Percentiles rank a stretch among this genome's conserved stretches.
These are phyloP conservation scores for Mystacornis crossleyi DNA, from an alignment of 2,113 vertebrate genomes.

Conservation along the genomic window DNA sequence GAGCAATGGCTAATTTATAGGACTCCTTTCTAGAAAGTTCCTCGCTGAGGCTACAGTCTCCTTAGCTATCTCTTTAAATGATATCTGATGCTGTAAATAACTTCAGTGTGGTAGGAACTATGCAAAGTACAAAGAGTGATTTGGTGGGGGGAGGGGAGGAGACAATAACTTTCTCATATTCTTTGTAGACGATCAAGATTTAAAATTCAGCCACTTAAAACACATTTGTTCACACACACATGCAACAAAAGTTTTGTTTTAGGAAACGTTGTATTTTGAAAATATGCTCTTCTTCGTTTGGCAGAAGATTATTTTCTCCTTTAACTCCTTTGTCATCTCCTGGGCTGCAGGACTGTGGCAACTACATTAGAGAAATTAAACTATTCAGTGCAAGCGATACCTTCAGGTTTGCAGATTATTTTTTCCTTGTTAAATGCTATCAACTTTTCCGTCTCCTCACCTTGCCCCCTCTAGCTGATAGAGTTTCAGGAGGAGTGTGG, in stretches of 20 bases:
- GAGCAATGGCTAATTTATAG: constrained; percentile 81
- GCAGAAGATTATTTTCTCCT: not conserved
- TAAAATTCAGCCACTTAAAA: constrained; percentile 38
- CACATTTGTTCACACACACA: not conserved
- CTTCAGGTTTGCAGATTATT: not conserved
- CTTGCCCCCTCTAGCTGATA: not conserved
- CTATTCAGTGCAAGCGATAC: not conserved
- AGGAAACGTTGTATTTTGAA: constrained; percentile 44
- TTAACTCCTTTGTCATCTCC: constrained; percentile 40
- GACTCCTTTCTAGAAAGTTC: constrained; percentile 83
- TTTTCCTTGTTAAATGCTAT: not conserved
- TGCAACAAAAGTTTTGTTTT: not conserved
- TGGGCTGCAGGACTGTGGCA: not conserved
- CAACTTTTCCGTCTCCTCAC: not conserved
- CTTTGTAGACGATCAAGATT: constrained; percentile 53
- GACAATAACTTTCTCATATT: constrained; percentile 64
- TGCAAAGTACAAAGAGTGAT: constrained; percentile 53
- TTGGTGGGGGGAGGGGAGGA: constrained; percentile 32
- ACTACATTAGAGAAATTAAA: constrained; percentile 19
- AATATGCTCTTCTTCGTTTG: not conserved
- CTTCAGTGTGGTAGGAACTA: constrained; percentile 54
- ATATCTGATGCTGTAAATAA: constrained; percentile 79
- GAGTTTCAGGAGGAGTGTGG: not conserved
- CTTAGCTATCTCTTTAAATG: constrained; percentile 79
- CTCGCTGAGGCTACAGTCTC: constrained; percentile 71